These are phyloP conservation scores for Lophochroa leadbeateri DNA, from an alignment of 2,113 vertebrate genomes.

Conservation along the genomic window DNA sequence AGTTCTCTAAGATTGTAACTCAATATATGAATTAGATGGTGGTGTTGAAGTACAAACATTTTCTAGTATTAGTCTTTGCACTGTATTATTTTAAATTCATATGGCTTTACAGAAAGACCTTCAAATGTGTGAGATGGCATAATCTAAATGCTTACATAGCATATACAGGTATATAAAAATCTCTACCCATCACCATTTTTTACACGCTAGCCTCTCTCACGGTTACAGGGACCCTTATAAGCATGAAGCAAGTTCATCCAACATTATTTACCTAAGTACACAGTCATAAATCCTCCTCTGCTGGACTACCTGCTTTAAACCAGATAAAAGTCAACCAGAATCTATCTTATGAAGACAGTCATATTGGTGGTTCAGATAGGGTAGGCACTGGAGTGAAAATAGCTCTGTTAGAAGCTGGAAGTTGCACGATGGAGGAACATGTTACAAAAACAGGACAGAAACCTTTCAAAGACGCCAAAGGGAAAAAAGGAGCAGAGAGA, in stretches of 20 bases:
- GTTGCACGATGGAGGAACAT: neutral
- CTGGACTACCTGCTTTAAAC: neutral
- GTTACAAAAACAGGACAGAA: neutral
- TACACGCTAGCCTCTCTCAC: neutral
- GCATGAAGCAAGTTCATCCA: neutral
- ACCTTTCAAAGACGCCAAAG: neutral
- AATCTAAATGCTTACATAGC: neutral
- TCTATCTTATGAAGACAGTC: neutral
- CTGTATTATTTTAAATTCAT: neutral
- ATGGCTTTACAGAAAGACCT: neutral
- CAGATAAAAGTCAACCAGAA: neutral
- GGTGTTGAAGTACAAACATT: neutral
- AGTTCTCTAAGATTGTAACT: neutral
- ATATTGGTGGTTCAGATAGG: neutral
- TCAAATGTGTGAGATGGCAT: neutral
- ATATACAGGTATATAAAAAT: neutral
- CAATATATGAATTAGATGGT: neutral
- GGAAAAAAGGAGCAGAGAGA: neutral
- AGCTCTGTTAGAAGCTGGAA: neutral
- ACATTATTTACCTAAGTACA: neutral
- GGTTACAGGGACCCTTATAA: neutral
- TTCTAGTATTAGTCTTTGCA: neutral
- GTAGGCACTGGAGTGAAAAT: neutral
- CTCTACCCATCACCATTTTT: neutral
- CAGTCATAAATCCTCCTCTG: neutral